Percentiles rank a stretch among this genome's conserved stretches.
These are phyloP conservation scores for Alcis repandata DNA, from an alignment of 2,888 invertebrate species.

Conservation along the genomic window DNA sequence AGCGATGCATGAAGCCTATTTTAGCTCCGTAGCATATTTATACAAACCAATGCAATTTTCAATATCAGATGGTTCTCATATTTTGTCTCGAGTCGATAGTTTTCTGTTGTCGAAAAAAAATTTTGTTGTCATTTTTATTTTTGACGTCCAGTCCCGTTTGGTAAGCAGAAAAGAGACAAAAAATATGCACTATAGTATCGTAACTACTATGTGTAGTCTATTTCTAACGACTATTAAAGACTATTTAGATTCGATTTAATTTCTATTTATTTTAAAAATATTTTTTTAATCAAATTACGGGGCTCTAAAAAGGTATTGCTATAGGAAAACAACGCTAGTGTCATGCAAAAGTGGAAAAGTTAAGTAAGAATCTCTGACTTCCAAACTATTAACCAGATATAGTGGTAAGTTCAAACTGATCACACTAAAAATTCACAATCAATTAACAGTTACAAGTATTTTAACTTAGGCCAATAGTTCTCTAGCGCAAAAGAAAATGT, in stretches of 20 bases:
- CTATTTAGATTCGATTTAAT: slow-evolving; percentile 20
- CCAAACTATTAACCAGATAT: slow-evolving; percentile 15
- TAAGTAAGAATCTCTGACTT: neutral
- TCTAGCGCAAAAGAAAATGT: neutral
- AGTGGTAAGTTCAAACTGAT: slow-evolving; percentile 30
- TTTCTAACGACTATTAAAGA: slow-evolving; percentile 39
- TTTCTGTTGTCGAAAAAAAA: slow-evolving; percentile 90
- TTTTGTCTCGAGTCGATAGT: slow-evolving; percentile 98
- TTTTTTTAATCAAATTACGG: slow-evolving; percentile 22
- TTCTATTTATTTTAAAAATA: slow-evolving; percentile 34
- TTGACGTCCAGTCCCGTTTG: slow-evolving; percentile 78
- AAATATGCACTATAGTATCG: slow-evolving; percentile 78
- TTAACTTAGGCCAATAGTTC: slow-evolving; percentile 35
- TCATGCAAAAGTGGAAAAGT: slow-evolving; percentile 42
- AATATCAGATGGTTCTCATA: slow-evolving; percentile 99
- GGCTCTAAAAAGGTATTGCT: slow-evolving; percentile 41
- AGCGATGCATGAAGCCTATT: slow-evolving; percentile 74
- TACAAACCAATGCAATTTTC: slow-evolving; percentile 97
- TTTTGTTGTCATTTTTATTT: slow-evolving; percentile 64
- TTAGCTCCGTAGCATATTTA: slow-evolving; percentile 59
- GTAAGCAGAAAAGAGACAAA: slow-evolving; percentile 85
- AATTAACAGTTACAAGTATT: slow-evolving; percentile 37
- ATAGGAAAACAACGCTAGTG: slow-evolving; percentile 38
- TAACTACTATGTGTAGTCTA: slow-evolving; percentile 51
- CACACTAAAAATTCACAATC: slow-evolving; percentile 44